Evolutionary conservation across 1,140 invertebrate genomes (phyloP).

Genomic region (Eupristina koningsbergeri): DNA sequence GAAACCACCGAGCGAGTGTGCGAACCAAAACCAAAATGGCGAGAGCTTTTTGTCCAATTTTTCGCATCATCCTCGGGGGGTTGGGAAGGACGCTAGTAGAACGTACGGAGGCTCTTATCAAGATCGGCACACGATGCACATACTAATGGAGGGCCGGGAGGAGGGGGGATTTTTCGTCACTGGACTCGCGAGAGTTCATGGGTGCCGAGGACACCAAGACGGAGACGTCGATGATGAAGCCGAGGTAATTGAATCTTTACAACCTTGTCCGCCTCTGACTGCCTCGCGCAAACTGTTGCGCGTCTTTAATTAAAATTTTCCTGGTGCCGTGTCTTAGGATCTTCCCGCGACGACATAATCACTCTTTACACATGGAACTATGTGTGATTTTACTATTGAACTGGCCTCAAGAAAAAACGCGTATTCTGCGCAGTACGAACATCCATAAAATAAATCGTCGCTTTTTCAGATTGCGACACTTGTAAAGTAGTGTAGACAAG

Average conservation of each 20-base stretch:
- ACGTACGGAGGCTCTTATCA: background rate
- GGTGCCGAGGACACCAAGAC: background rate
- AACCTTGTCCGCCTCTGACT: slow-evolving; percentile 14
- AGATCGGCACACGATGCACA: slow-evolving; percentile 7
- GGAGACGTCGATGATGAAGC: background rate
- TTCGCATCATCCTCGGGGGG: background rate
- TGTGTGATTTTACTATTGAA: slow-evolving; percentile 3
- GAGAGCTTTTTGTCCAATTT: slow-evolving; percentile 26
- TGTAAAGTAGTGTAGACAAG: too few species aligned
- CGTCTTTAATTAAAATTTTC: slow-evolving; percentile 34
- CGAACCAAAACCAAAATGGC: slow-evolving; percentile 2
- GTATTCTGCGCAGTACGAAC: background rate
- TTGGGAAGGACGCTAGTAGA: background rate
- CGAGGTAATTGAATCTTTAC: slow-evolving; percentile 40
- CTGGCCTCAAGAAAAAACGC: background rate
- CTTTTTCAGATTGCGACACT: too few species aligned
- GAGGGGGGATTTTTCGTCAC: slow-evolving; percentile 28
- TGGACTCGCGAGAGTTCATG: background rate
- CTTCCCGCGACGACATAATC: background rate
- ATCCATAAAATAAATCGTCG: slow-evolving; percentile 9
- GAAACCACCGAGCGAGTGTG: too few species aligned
- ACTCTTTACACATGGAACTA: slow-evolving; percentile 5
- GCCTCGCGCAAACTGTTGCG: background rate
- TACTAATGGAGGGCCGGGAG: slow-evolving; percentile 15
- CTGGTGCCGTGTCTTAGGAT: background rate